phyloP scores from a whole-genome alignment of 2,888 invertebrate genomes.

The Drosophila mercatorum region DNA sequence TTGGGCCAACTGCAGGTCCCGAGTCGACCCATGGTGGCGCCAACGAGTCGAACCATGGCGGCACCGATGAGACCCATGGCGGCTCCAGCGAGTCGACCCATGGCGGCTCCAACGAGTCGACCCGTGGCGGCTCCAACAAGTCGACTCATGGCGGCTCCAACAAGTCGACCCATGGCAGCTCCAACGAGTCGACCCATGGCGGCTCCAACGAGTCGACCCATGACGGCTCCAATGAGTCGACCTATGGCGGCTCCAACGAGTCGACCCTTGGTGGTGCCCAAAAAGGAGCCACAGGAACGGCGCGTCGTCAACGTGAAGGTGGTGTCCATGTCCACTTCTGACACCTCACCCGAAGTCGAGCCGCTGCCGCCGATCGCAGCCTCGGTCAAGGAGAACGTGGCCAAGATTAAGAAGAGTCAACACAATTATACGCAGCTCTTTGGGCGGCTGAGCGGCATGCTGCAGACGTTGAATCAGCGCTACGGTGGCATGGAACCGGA shows the following conservation, averaged over 20 bases:
- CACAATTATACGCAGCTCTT: slow-evolving; percentile 48
- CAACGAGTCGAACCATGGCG: neutral
- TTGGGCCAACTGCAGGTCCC: slow-evolving; percentile 33
- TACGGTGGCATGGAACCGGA: slow-evolving; percentile 40
- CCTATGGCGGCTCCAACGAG: neutral
- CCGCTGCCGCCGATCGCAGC: slow-evolving; percentile 42
- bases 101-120: neutral
- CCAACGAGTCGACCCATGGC: neutral
- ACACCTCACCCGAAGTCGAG: neutral
- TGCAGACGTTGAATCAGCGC: slow-evolving; percentile 50
- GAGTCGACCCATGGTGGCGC: neutral
- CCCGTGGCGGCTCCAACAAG: neutral
- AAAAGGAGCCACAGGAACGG: neutral
- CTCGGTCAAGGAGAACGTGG: slow-evolving; percentile 38
- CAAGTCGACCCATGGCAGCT: neutral
- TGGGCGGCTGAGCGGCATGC: slow-evolving; percentile 40
- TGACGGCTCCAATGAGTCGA: neutral
- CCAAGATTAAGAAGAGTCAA: slow-evolving; percentile 58
- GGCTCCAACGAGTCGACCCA: neutral
- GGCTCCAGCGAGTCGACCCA: neutral
- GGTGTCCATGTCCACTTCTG: slow-evolving; percentile 11
- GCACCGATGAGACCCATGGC: neutral
- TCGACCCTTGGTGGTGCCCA: neutral
- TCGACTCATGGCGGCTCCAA: neutral
- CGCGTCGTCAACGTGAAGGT: slow-evolving; percentile 35